Evolutionary conservation across 2,797 vertebrate genomes (phyloP).

Genomic region (Poeciliopsis paucimaculata): DNA sequence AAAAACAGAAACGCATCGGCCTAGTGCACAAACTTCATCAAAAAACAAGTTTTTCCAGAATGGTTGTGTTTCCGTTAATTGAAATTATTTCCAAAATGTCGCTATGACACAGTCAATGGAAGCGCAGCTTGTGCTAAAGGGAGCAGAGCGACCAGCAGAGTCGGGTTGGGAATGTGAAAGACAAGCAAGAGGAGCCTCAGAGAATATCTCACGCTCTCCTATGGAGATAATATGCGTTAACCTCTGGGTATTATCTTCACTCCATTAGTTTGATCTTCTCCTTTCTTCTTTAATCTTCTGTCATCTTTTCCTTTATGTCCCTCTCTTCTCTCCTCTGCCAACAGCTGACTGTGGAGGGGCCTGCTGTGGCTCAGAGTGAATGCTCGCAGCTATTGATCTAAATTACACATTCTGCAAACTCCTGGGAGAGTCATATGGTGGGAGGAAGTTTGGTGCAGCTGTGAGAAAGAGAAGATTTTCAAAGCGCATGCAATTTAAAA

Average conservation of each 20-base stretch:
- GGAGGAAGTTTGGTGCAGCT: slow-evolving; percentile 15
- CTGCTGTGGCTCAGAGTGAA: slow-evolving; percentile 45
- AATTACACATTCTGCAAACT: slow-evolving; percentile 66
- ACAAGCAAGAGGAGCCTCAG: slow-evolving; percentile 39
- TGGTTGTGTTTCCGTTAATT: too few species aligned
- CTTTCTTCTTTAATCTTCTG: slow-evolving; percentile 1
- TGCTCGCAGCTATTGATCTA: slow-evolving; percentile 67
- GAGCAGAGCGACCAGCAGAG: slow-evolving; percentile 21
- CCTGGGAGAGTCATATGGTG: slow-evolving; percentile 32
- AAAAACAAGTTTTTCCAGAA: too few species aligned
- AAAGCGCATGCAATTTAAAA: slow-evolving; percentile 51
- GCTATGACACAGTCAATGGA: too few species aligned
- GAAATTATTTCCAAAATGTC: too few species aligned
- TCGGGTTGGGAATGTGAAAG: slow-evolving; percentile 41
- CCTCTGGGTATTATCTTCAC: slow-evolving; percentile 38
- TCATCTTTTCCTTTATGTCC: slow-evolving; percentile 4
- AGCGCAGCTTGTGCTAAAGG: slow-evolving; percentile 23
- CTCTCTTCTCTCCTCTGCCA: slow-evolving; percentile 16
- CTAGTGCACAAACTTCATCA: too few species aligned
- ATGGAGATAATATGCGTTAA: slow-evolving; percentile 38
- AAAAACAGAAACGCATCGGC: too few species aligned
- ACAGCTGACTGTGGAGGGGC: slow-evolving; percentile 48
- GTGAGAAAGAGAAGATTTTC: slow-evolving; percentile 27
- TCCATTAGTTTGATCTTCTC: slow-evolving; percentile 22
- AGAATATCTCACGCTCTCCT: slow-evolving; percentile 28